Evolutionary conservation across 2,113 vertebrate species (phyloP), one percentile per base, ranked within the genome.

Genomic region (Myrmophylax atrothorax): DNA sequence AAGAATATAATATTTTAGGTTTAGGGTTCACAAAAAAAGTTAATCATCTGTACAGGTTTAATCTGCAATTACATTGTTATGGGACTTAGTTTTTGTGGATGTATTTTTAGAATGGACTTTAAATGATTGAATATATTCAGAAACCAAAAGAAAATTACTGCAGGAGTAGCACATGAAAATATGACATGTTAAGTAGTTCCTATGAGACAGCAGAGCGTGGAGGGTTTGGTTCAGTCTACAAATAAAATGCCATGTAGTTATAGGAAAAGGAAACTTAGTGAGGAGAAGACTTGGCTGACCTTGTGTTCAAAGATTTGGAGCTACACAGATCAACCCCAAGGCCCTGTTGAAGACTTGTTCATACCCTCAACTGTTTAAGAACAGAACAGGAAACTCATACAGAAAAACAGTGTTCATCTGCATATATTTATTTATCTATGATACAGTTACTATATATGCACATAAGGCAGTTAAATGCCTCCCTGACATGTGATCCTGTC

Each of bases 51-150:
- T 55, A 52, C 37, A 89, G 59, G 80, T 97, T 97, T 95, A 76
- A 90, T 96, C 75, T 94, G 24, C 53, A 89, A 64, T 92, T 31
- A 94, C 75, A 72, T 69, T 95, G 25, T 94, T 96, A 95, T 55
- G 44, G 83, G 52, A 91, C 68, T 94, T 35, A 93, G 96, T 95
- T 96, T 92, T 31, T 31, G 28, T 96, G 56, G 75, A 86, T 94
- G 49, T 53, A 87, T 44, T 95, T 94, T 97, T 86, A 93, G 90
- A 96, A 84, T 44, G 70, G 66, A 92, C 94, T 89, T 84, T 96
- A 92, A 97, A 84, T 81, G 12, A 49, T 74, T 58, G 86, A 87
- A 91, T 97, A 97, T 93, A 84, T 95, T 89, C 40, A 93, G 70
- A 97, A 96, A 83, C 28, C 25, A 64, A 44, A 42, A 47, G 81